A percentile compares a stretch with the other conserved stretches of the same genome.
Evolutionary conservation across 2,113 vertebrate species (phyloP).

Genomic region (Circaetus gallicus): DNA sequence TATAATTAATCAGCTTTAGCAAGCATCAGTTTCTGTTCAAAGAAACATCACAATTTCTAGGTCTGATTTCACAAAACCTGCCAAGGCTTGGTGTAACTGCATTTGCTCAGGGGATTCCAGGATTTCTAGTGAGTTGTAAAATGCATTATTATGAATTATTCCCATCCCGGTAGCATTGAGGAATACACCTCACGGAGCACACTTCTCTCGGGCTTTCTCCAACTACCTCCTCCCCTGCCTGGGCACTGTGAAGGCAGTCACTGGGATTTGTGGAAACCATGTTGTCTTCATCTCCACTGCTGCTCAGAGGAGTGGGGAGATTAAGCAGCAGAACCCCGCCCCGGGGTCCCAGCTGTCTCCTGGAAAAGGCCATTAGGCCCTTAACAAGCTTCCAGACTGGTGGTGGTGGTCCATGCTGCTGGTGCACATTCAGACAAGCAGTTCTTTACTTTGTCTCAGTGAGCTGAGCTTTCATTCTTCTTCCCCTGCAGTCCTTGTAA

Average conservation of each 20-base stretch:
- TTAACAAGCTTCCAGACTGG: background rate
- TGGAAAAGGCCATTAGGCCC: background rate
- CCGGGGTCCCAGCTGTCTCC: accelerated
- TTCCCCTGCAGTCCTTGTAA: slow-evolving; percentile 83
- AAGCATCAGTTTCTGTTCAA: background rate
- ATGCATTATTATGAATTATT: background rate
- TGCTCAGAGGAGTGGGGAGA: background rate
- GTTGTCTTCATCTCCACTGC: background rate
- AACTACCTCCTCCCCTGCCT: background rate
- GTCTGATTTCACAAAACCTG: background rate
- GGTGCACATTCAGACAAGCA: accelerated
- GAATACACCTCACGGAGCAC: background rate
- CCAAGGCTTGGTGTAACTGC: background rate
- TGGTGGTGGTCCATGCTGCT: background rate
- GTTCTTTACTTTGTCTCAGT: background rate
- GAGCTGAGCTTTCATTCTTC: background rate
- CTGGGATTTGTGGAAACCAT: background rate
- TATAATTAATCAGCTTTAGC: background rate
- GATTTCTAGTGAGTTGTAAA: background rate
- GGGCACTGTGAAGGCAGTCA: background rate
- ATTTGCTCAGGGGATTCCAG: background rate
- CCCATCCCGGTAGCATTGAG: accelerated
- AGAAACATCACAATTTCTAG: background rate
- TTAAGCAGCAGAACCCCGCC: background rate
- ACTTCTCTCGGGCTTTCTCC: background rate